Conservation (phyloP, 2,113 vertebrate genomes). For the Ptilonorhynchus violaceus region DNA sequence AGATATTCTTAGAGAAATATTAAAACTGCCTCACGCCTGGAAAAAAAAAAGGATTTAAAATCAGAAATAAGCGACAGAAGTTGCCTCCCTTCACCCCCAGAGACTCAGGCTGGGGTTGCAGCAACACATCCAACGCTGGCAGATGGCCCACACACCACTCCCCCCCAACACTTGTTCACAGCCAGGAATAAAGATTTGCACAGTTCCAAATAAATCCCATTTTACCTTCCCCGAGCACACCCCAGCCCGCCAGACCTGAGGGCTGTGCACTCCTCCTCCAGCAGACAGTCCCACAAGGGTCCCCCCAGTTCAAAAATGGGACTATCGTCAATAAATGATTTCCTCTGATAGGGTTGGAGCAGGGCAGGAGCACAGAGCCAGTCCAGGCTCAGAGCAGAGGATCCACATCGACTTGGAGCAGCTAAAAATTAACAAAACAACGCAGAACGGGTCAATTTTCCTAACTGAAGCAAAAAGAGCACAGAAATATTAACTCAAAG, state of each 20-base stretch:
- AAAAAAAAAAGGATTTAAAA: neutral
- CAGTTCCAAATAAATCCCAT: neutral
- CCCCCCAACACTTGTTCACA: neutral
- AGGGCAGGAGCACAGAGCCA: neutral
- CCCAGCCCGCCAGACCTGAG: neutral
- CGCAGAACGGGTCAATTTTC: rapidly evolving
- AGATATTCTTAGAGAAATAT: neutral
- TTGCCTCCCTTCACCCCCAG: neutral
- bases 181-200: neutral
- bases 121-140: neutral
- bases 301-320: rapidly evolving
- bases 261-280: rapidly evolving
- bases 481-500: rapidly evolving
- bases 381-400: neutral
- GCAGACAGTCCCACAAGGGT: neutral
- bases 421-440: neutral
- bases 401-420: neutral
- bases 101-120: neutral
- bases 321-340: neutral
- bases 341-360: neutral
- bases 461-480: neutral
- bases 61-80: neutral
- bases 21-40: neutral
- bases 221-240: neutral
- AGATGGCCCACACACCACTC: neutral